These are phyloP conservation scores for Pterois miles DNA, from an alignment of 2,797 vertebrate genomes.

Conservation along the genomic window DNA sequence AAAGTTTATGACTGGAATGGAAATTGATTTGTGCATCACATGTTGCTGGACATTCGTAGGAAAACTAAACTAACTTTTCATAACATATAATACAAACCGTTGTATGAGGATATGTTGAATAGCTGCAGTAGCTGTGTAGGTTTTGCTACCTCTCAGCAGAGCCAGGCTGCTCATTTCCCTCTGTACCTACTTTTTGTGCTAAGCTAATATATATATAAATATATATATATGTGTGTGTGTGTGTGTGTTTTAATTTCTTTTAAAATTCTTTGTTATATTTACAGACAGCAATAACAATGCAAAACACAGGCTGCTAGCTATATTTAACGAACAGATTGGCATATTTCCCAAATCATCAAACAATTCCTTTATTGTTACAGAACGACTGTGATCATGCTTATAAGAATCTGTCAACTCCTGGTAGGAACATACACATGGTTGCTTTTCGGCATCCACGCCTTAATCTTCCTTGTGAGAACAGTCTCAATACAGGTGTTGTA, in stretches of 20 bases:
- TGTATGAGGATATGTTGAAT: too few species aligned
- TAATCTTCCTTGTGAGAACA: neutral
- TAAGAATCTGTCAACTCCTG: neutral
- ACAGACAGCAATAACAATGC: too few species aligned
- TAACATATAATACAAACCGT: too few species aligned
- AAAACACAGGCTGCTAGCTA: neutral
- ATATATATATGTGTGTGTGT: too few species aligned
- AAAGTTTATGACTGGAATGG: too few species aligned
- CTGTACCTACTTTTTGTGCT: neutral
- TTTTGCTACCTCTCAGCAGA: neutral
- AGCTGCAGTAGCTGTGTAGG: fast-evolving
- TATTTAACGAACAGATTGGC: neutral
- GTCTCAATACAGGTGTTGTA: neutral
- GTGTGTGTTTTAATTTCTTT: too few species aligned
- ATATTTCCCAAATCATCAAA: neutral
- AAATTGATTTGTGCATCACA: too few species aligned
- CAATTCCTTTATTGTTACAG: neutral
- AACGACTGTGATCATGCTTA: neutral
- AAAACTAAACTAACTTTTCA: too few species aligned
- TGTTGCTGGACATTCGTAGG: too few species aligned
- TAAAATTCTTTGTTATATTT: too few species aligned
- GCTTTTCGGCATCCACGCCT: neutral
- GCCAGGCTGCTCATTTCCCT: neutral
- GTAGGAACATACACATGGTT: neutral
- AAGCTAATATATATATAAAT: too few species aligned